Base-by-base conservation (phyloP, 2,797 vertebrate species). In the Eulemur mongoz region DNA sequence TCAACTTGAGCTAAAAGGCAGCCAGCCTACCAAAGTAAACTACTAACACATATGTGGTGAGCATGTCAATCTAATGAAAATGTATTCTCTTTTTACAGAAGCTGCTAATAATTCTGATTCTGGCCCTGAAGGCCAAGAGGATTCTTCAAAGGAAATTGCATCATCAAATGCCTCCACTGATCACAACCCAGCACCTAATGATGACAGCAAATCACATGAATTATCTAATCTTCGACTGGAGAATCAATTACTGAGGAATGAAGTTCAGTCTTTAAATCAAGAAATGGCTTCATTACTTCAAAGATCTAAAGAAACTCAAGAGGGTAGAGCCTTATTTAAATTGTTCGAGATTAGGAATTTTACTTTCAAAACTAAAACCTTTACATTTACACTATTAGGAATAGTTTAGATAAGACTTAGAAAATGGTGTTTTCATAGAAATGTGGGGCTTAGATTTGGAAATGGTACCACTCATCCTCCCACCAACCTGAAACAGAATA, bases 231-330 rank as follows among this genome's bases (percentile, higher is more conserved):
- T 99, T 92, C 99, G 99, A 45, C 98, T 99, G 98, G 99, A 99
- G 98, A 99, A 99, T 98, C 99, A 99, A 91, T 98, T 99, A 59
- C 98, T 99, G 91, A 99, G 99, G 75, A 99, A 98, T 76, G 99
- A 99, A 97, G 99, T 99, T 95, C 98, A 99, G 6, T 99, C 99
- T 69, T 99, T 99, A 97, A 99, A 99, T 98, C 99, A 99, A 98
- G 99, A 99, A 98, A 99, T 99, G 99, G 99, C 99, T 30, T 99
- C 99, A 0, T 97, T 99, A 96, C 99, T 99, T 98, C 99, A 99
- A 97, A 99, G 99, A 96, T 99, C 99, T 93, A 99, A 99, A 98
- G 99, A 99, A 98, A 98, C 99, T 22, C 99, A 99, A 97, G 99
- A 99, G 96, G 99, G 99, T 99, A 98, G 52, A 79, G 7, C 30